Conservation (phyloP, 2,888 invertebrate genomes). For the Drosophila picticornis region DNA sequence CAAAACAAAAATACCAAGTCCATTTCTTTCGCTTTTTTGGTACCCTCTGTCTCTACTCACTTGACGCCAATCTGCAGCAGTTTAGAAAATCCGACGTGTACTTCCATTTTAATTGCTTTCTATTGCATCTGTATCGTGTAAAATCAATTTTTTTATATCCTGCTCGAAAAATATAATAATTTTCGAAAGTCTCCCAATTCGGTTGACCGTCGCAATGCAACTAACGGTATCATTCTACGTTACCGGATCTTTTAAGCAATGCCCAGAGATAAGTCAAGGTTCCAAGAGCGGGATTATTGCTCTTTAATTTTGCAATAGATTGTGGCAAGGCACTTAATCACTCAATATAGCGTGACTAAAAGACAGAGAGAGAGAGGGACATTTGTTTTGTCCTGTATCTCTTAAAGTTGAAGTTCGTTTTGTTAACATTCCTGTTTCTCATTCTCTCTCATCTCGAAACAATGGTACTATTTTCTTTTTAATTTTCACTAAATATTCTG, state of each 20-base stretch:
- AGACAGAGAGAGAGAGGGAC: not conserved
- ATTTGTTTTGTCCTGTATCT: not conserved
- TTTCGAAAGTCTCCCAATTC: constrained; percentile 23
- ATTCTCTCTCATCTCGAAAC: not conserved
- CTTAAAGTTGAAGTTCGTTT: not conserved
- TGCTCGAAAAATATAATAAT: constrained; percentile 1
- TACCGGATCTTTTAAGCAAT: constrained; percentile 16
- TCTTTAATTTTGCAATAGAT: not conserved
- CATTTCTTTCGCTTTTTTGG: not conserved
- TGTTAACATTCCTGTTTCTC: not conserved
- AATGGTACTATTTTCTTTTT: not conserved
- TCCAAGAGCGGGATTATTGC: not conserved
- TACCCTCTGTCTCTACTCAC: constrained; percentile 46
- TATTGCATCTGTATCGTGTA: not conserved
- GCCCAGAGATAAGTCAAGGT: not conserved
- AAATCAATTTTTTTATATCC: not conserved
- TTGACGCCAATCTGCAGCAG: constrained; percentile 55
- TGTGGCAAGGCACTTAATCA: not conserved
- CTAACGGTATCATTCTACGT: constrained; percentile 12
- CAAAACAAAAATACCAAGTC: not conserved
- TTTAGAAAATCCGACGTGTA: constrained; percentile 57
- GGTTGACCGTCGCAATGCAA: constrained; percentile 18
- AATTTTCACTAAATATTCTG: not conserved
- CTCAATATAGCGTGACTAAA: not conserved
- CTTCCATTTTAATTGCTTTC: constrained; percentile 43